Evolutionary conservation across 1,140 invertebrate genomes (phyloP).

Genomic region (Leptinotarsa defecta): DNA sequence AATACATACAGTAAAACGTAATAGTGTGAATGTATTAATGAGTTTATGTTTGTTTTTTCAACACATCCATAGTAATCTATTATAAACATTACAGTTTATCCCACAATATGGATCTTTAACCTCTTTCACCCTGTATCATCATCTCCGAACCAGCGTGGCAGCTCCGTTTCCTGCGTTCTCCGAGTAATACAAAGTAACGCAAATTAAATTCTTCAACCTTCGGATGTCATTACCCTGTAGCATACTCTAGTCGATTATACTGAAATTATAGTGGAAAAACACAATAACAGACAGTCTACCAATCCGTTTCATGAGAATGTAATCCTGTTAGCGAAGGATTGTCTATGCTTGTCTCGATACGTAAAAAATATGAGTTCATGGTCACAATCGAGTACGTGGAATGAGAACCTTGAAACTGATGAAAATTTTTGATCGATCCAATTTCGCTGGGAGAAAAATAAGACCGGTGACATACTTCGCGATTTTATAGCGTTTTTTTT

Average conservation of each 20-base stretch:
- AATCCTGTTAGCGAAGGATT: slow-evolving; percentile 1
- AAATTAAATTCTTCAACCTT: background rate
- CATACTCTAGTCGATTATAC: background rate
- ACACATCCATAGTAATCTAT: no score
- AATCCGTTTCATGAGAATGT: background rate
- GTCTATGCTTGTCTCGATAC: background rate
- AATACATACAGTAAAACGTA: no score
- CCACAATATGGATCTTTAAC: no score
- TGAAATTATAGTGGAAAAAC: slow-evolving; percentile 6
- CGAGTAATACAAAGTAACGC: slow-evolving; percentile 2
- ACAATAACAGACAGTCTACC: background rate
- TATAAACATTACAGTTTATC: no score
- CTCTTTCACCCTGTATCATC: no score
- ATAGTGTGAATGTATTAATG: no score
- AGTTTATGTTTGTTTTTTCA: no score
- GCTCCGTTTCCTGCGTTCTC: background rate
- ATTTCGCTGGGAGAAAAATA: background rate
- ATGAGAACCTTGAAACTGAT: background rate
- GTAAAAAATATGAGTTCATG: slow-evolving; percentile 3
- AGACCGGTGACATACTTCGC: no score
- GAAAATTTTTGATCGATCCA: background rate
- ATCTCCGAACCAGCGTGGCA: no score
- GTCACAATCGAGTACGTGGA: background rate
- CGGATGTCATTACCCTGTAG: background rate
- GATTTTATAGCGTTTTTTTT: no score